Evolutionary conservation across 30 jellyfish, hydroid and myxozoan species (phyloP).

Genomic region (Aurelia sp.): DNA sequence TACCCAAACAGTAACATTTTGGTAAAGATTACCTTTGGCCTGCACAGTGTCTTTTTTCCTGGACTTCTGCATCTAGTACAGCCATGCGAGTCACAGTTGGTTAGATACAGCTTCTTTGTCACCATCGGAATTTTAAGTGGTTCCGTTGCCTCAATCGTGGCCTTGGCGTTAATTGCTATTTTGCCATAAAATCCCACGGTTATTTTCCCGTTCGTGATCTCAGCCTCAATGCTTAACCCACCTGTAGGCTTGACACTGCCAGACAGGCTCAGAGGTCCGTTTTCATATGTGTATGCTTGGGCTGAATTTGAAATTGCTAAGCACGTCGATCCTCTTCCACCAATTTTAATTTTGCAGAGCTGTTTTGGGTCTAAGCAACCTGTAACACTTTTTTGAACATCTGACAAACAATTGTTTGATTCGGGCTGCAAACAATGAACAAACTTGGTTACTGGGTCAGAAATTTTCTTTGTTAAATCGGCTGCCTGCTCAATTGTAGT

Average conservation of each 20-base stretch:
- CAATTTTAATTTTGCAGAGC: conserved; percentile 33
- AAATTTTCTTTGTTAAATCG: conserved; percentile 15
- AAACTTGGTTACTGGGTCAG: not conserved
- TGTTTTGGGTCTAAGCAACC: conserved; percentile 8
- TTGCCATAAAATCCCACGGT: not conserved
- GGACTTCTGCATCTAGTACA: too few species aligned
- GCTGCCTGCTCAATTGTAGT: conserved; percentile 33
- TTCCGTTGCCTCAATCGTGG: not conserved
- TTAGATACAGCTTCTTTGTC: too few species aligned
- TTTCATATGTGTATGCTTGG: not conserved
- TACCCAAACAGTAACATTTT: not conserved
- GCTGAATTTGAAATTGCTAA: not conserved
- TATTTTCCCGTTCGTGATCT: conserved; percentile 9
- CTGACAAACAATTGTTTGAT: conserved; percentile 13
- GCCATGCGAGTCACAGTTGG: too few species aligned
- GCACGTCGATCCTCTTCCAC: conserved; percentile 46
- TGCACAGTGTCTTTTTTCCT: too few species aligned
- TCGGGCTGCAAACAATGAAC: conserved; percentile 40
- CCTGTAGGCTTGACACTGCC: conserved; percentile 16
- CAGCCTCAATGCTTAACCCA: not conserved
- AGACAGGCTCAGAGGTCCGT: conserved; percentile 19
- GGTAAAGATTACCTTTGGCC: not conserved
- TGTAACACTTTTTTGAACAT: not conserved
- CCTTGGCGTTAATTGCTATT: not conserved
- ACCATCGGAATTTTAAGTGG: too few species aligned